These are phyloP conservation scores for Spodoptera litura DNA, from an alignment of 1,140 invertebrate genomes.

Conservation along the genomic window DNA sequence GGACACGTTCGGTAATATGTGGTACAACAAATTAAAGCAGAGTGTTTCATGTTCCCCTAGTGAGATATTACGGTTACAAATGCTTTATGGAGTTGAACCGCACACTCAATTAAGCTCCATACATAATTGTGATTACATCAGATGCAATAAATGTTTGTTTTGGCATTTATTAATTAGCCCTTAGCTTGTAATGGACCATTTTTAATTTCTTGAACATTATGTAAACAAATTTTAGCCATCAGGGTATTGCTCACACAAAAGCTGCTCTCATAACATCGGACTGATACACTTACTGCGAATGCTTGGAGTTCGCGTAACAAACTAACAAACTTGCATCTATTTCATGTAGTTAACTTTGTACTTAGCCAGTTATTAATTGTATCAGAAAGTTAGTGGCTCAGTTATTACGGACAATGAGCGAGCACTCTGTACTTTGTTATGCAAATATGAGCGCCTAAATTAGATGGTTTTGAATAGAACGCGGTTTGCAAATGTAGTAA, in stretches of 20 bases:
- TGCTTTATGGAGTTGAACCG: not conserved
- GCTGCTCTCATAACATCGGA: not conserved
- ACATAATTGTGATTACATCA: not conserved
- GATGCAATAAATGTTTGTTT: not conserved
- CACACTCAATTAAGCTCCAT: not conserved
- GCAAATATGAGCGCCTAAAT: conserved; percentile 20
- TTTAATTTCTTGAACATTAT: not conserved
- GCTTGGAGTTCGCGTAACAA: not conserved
- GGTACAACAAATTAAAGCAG: conserved; percentile 10
- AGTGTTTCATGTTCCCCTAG: not conserved
- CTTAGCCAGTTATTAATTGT: conserved; percentile 5
- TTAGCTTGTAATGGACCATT: no score
- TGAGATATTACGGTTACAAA: not conserved
- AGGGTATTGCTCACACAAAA: conserved; percentile 11
- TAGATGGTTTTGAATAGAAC: not conserved
- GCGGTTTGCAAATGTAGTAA: not conserved
- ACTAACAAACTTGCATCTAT: not conserved
- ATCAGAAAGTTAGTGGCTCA: conserved; percentile 1
- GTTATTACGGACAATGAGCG: conserved; percentile 24
- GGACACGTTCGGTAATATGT: conserved; percentile 8
- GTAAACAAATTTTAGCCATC: conserved; percentile 7
- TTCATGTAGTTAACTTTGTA: not conserved
- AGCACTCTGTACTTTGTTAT: conserved; percentile 20
- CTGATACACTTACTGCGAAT: not conserved
- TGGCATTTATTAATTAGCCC: no score